Conservation (phyloP, 2,797 vertebrate genomes). For the Dromococcyx pavoninus region DNA sequence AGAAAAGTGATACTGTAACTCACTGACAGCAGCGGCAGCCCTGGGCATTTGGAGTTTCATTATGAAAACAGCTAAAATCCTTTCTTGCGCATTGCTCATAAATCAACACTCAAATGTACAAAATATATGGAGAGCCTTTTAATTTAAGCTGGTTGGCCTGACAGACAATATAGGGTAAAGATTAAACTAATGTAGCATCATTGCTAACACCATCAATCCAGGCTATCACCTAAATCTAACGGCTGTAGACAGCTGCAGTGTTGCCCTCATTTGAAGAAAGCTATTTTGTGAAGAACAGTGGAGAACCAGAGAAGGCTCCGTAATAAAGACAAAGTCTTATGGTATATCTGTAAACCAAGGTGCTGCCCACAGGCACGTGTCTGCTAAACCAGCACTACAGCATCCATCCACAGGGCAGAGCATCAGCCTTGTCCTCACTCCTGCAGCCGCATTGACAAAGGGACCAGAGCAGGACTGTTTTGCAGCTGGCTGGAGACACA, state of each 20-base stretch:
- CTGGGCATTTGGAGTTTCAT: background rate
- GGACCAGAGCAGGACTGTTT: fast-evolving
- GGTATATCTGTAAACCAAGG: fast-evolving
- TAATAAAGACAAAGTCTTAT: background rate
- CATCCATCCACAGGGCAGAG: background rate
- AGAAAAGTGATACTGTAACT: constrained; percentile 4
- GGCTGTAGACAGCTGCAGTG: background rate
- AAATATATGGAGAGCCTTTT: background rate
- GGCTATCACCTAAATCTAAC: background rate
- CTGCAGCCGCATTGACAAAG: background rate
- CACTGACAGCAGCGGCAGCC: background rate
- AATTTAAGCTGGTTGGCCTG: background rate
- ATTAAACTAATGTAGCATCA: background rate
- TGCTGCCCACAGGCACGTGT: background rate
- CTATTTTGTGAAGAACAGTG: background rate
- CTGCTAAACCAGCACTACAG: background rate
- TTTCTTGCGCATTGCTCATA: background rate
- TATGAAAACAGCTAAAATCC: background rate
- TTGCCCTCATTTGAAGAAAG: background rate
- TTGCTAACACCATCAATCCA: background rate
- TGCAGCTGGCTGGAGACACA: background rate
- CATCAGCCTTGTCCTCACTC: fast-evolving
- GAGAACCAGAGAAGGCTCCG: background rate
- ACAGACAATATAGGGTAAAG: background rate
- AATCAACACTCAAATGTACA: background rate